phyloP scores from a whole-genome alignment of 2,113 vertebrate species.

The Gymnorhina tibicen region DNA sequence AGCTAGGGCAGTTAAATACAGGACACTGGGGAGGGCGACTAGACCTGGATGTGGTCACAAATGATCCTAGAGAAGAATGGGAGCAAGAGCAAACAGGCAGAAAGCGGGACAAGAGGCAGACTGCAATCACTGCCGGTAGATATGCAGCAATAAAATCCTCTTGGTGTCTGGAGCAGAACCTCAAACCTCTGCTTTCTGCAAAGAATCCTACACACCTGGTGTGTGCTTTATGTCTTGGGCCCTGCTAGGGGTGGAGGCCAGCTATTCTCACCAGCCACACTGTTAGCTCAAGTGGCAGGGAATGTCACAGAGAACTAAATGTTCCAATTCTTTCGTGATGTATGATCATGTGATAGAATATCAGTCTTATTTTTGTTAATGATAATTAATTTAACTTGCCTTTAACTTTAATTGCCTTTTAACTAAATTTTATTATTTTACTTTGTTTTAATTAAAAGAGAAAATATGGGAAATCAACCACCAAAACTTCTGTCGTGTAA shows the following conservation, averaged over 20 bases:
- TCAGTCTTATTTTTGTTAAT: neutral
- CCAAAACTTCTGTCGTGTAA: neutral
- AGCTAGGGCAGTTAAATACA: neutral
- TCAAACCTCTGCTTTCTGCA: neutral
- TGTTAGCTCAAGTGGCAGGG: neutral
- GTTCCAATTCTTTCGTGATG: neutral
- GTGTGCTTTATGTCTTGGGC: neutral
- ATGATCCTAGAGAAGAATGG: neutral
- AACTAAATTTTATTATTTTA: neutral
- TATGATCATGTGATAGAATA: neutral
- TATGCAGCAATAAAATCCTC: neutral
- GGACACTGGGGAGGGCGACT: neutral
- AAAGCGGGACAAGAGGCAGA: neutral
- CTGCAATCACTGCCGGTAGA: neutral
- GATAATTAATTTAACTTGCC: neutral
- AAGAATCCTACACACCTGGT: neutral
- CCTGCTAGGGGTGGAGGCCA: neutral
- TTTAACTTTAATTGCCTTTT: neutral
- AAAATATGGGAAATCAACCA: neutral
- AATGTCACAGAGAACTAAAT: neutral
- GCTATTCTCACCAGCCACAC: neutral
- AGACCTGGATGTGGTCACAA: neutral
- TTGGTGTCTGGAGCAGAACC: neutral
- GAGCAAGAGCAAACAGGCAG: neutral
- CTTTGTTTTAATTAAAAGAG: neutral